phyloP scores from a whole-genome alignment of 2,113 vertebrate genomes.

The Henicopernis longicauda region DNA sequence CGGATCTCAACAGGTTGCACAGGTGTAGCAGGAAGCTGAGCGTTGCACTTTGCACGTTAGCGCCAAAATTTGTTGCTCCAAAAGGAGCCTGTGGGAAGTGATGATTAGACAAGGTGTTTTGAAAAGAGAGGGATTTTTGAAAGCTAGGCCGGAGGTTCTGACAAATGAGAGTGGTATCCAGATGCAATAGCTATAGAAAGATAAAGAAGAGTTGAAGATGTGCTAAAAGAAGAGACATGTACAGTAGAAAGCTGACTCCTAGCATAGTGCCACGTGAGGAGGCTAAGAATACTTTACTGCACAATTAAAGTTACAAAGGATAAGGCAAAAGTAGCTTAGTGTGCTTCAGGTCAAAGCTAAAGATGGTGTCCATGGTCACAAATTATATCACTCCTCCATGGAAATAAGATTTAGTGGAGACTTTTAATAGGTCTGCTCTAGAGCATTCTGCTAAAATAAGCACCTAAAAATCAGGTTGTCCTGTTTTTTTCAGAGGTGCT shows the following conservation, averaged over 20 bases:
- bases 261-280: not conserved
- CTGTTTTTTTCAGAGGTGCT: not conserved
- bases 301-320: conserved; percentile 57
- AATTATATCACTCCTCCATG: not conserved
- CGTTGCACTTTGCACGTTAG: not conserved
- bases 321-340: not conserved
- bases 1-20: not conserved
- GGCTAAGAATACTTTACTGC: conserved; percentile 37
- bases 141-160: conserved; percentile 6
- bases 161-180: not conserved
- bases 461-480: not conserved
- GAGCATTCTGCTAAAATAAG: conserved; percentile 4
- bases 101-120: not conserved
- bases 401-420: not conserved
- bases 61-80: not conserved
- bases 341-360: conserved; percentile 52
- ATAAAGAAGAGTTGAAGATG: conserved; percentile 35
- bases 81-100: not conserved
- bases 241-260: conserved; percentile 22
- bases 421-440: not conserved
- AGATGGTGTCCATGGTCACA: not conserved
- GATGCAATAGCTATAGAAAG: not conserved
- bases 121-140: not conserved
- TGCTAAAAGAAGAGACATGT: conserved; percentile 37
- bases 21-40: not conserved